A percentile compares a stretch with the other conserved stretches of the same genome.
These are phyloP conservation scores for Meteorus colon DNA, from an alignment of 2,888 invertebrate species.

Conservation along the genomic window DNA sequence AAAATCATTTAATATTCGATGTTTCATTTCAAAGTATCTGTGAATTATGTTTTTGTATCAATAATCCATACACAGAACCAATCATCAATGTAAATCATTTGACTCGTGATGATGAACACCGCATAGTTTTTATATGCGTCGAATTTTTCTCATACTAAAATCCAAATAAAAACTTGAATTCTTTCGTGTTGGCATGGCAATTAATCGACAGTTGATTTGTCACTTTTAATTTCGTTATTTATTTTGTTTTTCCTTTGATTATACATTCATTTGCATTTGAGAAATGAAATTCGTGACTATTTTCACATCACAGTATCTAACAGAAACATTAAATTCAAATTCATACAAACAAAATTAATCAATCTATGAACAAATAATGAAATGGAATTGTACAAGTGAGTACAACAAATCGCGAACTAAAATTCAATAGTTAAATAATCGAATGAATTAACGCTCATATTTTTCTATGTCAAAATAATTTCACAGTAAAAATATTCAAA, in stretches of 20 bases:
- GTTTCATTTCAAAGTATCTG: too few species aligned
- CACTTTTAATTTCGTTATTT: conserved; percentile 37
- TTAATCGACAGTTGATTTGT: neutral
- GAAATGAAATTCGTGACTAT: neutral
- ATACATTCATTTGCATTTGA: neutral
- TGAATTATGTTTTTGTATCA: too few species aligned
- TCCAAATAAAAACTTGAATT: too few species aligned
- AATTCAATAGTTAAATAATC: neutral
- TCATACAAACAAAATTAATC: neutral
- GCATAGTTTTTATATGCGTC: too few species aligned
- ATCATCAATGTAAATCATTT: too few species aligned
- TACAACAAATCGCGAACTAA: neutral
- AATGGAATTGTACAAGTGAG: conserved; percentile 6
- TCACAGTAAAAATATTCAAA: neutral
- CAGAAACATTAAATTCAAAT: neutral
- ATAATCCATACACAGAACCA: too few species aligned
- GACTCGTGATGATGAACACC: too few species aligned
- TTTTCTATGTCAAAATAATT: neutral
- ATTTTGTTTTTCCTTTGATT: neutral
- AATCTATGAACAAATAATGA: conserved; percentile 26
- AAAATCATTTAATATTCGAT: too few species aligned
- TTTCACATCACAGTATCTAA: neutral
- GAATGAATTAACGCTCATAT: neutral
- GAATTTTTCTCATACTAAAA: too few species aligned
- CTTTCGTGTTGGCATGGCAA: conserved; percentile 25